These are phyloP conservation scores for Xestobium rufovillosum DNA, from an alignment of 2,888 invertebrate species.

Conservation along the genomic window DNA sequence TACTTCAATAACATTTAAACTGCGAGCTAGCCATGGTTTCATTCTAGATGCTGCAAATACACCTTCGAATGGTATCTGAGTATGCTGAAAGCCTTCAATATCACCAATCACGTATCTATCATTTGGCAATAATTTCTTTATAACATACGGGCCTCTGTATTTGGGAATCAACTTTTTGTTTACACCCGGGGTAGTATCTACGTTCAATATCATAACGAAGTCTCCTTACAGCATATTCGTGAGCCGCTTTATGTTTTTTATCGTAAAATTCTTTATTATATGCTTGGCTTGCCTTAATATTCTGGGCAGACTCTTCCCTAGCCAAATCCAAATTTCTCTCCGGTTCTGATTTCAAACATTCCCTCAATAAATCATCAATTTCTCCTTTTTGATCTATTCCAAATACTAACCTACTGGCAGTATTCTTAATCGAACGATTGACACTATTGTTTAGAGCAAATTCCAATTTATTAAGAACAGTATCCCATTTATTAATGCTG, in stretches of 20 bases:
- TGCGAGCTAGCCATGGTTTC: too few relatives aligned
- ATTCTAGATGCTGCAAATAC: constrained; percentile 15
- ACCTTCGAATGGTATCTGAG: constrained; percentile 18
- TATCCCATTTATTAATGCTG: constrained; percentile 20
- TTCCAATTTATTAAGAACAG: constrained; percentile 12
- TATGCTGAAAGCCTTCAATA: constrained; percentile 20
- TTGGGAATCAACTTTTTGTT: constrained; percentile 25
- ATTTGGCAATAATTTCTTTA: constrained; percentile 21
- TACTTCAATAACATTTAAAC: too few relatives aligned
- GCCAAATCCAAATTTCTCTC: too few relatives aligned
- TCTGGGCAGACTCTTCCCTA: too few relatives aligned
- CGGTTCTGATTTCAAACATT: constrained; percentile 13
- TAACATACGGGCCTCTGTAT: constrained; percentile 22
- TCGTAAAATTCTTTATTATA: too few relatives aligned
- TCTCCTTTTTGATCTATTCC: constrained; percentile 15
- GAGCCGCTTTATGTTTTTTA: constrained; percentile 15
- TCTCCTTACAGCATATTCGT: constrained; percentile 18
- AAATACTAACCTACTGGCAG: constrained; percentile 16
- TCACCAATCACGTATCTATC: constrained; percentile 24
- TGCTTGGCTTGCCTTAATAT: too few relatives aligned
- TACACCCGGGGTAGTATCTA: constrained; percentile 19
- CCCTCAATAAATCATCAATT: constrained; percentile 10
- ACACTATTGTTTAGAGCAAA: constrained; percentile 16
- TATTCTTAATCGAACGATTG: constrained; percentile 12
- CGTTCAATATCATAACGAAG: constrained; percentile 22